Evolutionary conservation across 2,888 invertebrate species (phyloP).

Genomic region (Stenodera caucasica): DNA sequence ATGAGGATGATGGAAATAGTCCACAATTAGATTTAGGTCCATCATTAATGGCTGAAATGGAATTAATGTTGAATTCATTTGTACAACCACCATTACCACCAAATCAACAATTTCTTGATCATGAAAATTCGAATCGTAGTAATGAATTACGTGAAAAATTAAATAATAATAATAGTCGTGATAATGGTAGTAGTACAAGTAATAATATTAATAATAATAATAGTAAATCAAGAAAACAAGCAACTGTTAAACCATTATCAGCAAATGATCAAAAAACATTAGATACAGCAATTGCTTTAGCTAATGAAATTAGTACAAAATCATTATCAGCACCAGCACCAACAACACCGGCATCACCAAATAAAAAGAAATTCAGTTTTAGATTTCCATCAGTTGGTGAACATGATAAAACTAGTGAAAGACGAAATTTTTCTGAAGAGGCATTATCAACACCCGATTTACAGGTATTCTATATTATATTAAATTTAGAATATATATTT

Average conservation of each 20-base stretch:
- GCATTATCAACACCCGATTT: conserved; percentile 83
- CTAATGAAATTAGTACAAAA: conserved; percentile 78
- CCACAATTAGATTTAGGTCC: conserved; percentile 77
- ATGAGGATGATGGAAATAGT: conserved; percentile 67
- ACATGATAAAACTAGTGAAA: conserved; percentile 64
- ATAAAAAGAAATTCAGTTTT: conserved; percentile 78
- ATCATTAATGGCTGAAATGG: conserved; percentile 87
- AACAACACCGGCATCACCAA: conserved; percentile 65
- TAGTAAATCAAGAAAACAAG: conserved; percentile 54
- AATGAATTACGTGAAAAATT: conserved; percentile 67
- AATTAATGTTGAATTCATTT: conserved; percentile 77
- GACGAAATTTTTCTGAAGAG: conserved; percentile 89
- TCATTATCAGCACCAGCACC: conserved; percentile 55
- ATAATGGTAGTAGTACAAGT: not conserved
- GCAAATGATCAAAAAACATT: conserved; percentile 89
- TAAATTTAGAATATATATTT: not conserved
- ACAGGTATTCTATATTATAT: conserved; percentile 65
- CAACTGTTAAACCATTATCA: conserved; percentile 86
- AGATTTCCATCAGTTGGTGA: conserved; percentile 64
- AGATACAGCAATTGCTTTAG: conserved; percentile 90
- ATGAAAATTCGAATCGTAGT: conserved; percentile 64
- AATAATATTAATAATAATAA: not conserved
- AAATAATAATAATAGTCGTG: conserved; percentile 35
- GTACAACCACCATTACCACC: conserved; percentile 54
- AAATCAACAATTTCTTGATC: conserved; percentile 38